phyloP scores from a whole-genome alignment of 2,888 invertebrate genomes.

The Marronus borbonicus region DNA sequence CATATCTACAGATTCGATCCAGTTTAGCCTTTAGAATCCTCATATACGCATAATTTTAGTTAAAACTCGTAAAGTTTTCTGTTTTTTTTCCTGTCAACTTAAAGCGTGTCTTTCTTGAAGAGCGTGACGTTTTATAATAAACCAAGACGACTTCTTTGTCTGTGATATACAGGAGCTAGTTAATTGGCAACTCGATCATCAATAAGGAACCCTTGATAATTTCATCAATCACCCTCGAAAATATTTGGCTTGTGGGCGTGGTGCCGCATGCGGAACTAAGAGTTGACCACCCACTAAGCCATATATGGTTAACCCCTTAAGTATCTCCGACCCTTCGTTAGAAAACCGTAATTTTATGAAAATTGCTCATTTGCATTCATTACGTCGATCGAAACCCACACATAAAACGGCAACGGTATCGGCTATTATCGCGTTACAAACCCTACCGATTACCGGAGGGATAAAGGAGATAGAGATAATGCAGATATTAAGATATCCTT shows the following conservation, averaged over 20 bases:
- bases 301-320: constrained; percentile 45
- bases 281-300: constrained; percentile 64
- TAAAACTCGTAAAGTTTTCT: no score
- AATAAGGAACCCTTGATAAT: constrained; percentile 58
- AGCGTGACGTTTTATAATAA: constrained; percentile 16
- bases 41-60: no score
- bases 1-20: no score
- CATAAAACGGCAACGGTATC: constrained; percentile 28
- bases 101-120: neutral
- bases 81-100: no score
- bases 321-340: constrained; percentile 39
- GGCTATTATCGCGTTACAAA: constrained; percentile 27
- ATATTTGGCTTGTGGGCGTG: constrained; percentile 63
- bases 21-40: no score
- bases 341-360: constrained; percentile 45
- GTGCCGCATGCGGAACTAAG: constrained; percentile 62
- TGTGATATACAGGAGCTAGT: constrained; percentile 45
- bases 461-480: constrained; percentile 40
- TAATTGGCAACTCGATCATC: constrained; percentile 49
- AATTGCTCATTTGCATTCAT: constrained; percentile 46
- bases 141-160: constrained; percentile 31
- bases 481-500: constrained; percentile 50
- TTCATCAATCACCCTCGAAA: constrained; percentile 62
- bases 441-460: constrained; percentile 19
- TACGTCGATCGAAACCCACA: constrained; percentile 27